Evolutionary conservation across 1,140 invertebrate genomes (phyloP).

Genomic region (Anastatus disparis): DNA sequence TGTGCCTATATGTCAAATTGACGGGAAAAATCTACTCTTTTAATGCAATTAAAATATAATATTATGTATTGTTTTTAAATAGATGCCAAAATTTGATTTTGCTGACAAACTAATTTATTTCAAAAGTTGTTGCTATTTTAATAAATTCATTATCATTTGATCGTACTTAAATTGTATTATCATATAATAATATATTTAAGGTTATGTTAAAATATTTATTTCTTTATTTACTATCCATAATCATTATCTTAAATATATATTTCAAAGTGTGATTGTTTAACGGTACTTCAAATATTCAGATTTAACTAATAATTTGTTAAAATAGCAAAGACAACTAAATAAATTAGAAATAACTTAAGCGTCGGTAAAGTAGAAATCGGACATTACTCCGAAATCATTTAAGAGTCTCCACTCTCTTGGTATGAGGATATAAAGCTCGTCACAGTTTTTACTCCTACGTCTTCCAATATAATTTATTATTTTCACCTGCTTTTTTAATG

Average conservation of each 20-base stretch:
- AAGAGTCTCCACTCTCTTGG: background rate
- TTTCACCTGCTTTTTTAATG: background rate
- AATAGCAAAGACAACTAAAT: too few relatives aligned
- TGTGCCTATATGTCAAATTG: background rate
- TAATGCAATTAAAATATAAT: background rate
- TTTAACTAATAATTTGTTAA: too few relatives aligned
- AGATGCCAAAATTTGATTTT: background rate
- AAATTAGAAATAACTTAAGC: background rate
- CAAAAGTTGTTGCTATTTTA: background rate
- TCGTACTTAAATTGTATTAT: too few relatives aligned
- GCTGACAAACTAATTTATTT: background rate
- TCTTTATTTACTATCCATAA: too few relatives aligned
- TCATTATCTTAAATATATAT: too few relatives aligned
- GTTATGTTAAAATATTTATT: too few relatives aligned
- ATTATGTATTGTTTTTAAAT: background rate
- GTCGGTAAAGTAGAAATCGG: background rate
- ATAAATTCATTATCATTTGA: background rate
- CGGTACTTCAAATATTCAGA: too few relatives aligned
- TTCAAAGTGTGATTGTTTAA: background rate
- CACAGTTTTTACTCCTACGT: too few relatives aligned
- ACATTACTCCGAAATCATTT: background rate
- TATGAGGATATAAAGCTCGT: background rate
- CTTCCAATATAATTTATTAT: background rate
- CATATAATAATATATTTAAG: too few relatives aligned
- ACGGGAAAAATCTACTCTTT: background rate